Base-by-base conservation (phyloP, 2,797 vertebrate species). In the Mionectes olivaceus region DNA sequence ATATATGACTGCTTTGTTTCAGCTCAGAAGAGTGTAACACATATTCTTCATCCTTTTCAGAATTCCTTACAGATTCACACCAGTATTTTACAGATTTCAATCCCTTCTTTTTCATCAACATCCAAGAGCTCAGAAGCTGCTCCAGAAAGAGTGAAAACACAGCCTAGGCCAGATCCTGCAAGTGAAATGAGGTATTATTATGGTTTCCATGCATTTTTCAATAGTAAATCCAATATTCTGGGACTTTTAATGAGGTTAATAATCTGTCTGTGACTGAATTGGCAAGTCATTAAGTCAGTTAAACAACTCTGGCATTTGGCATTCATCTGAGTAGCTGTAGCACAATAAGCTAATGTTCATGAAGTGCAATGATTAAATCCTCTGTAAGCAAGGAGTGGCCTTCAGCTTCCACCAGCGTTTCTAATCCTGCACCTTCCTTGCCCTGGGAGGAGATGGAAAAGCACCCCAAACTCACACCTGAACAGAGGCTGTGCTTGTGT, bases 21-120 rank as follows among this genome's bases (percentile, higher is more conserved):
- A 65, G 25, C 47, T 78, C 33, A 50, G n/a, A 87, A 61, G 33
- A 57, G 56, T 33, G 13, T 87, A 57, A 81, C 18, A 13, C 1
- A 1, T 14, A 28, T 43, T 87, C 84, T 65, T 77, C 11, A 8
- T 90, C 71, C 33, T 88, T 91, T 92, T 56, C 70, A 91, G 96
- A 89, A 87, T 89, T 93, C 83, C 10, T 89, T 97, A 47, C 96
- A 98, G 95, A 94, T 98, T 81, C 98, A 98, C 68, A 97, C 95
- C n/a, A 98, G 97, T 83, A 77, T 98, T 85, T 94, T 98, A 63
- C 98, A 98, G 94, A 98, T 98, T 91, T 95, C 97, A 59, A 88
- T 96, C 60, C 98, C 98, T 52, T 98, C 98, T 53, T 95, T 98
- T 49, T 97, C 98, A 18, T 95, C 98, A 30, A 59, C 96, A 8